Evolutionary conservation across 2,797 vertebrate species (phyloP), one percentile per base, ranked within the genome.

Genomic region (Salmo trutta): DNA sequence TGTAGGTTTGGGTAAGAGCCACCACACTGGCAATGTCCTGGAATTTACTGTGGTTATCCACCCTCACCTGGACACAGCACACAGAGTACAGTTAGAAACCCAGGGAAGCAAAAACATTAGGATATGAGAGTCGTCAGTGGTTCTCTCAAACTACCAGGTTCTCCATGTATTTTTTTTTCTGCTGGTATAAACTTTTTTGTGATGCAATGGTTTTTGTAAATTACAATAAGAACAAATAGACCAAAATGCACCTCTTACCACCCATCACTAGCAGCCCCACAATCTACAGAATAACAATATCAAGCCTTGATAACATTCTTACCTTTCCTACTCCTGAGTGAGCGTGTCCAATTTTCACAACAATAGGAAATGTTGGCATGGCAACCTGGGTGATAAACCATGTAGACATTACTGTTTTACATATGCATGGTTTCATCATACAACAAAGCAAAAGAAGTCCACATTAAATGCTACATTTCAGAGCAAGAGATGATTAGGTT

Each of bases 311-410:
- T 62, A 6, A 78, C n/a, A 68, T 73, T 1, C 81, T 75, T 95
- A 99, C 98, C 96, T 99, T 99, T 89, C 98, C 98, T 89, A 99
- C 96, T 79, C 98, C 98, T 0, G 96, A 97, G 91, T 99, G 97
- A 88, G 98, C 98, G 3, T 99, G 98, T 90, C 98, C 98, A 29
- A 99, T 99, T 95, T 99, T 99, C 93, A 99, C 97, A 59, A 99
- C 98, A 24, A 98, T 97, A 15, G 98, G 98, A 82, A 99, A 98
- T 0, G 96, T 95, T 73, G 98, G 97, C 95, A 99, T 96, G 80
- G 96, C 96, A 52, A 98, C 95, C 98, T 99, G 84, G 79, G 72
- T 80, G 83, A 83, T 73, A 86, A 83, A 53, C 17, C 71, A 24
- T 21, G 41, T 1, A 66, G 19, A 33, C 4, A 3, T 71, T 12